A percentile compares a stretch with the other conserved stretches of the same genome.
These are phyloP conservation scores for Nephrotoma guestfalica DNA, from an alignment of 2,888 invertebrate species.

Conservation along the genomic window DNA sequence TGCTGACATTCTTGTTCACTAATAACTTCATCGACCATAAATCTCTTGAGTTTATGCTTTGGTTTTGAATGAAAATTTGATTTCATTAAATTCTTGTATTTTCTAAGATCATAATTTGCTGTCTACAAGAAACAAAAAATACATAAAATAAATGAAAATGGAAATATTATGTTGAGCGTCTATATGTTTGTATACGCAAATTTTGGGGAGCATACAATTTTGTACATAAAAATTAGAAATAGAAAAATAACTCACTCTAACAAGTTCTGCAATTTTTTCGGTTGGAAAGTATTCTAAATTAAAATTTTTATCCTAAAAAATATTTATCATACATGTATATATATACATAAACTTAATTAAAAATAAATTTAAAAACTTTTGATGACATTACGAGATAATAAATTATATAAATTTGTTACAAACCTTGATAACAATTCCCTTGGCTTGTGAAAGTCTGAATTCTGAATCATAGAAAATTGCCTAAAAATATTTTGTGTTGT, in stretches of 20 bases:
- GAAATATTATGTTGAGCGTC: neutral
- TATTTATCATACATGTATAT: neutral
- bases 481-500: neutral
- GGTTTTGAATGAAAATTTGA: neutral
- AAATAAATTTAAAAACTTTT: neutral
- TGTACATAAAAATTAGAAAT: neutral
- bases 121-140: neutral
- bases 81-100: neutral
- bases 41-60: neutral
- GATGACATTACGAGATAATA: neutral
- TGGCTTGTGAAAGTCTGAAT: slow-evolving; percentile 1
- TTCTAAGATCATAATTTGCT: neutral
- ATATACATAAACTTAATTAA: neutral
- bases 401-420: neutral
- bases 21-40: neutral
- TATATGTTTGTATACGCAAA: neutral
- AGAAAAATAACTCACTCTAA: neutral
- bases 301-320: slow-evolving; percentile 1
- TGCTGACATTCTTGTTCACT: neutral
- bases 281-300: neutral
- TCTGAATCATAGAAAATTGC: slow-evolving; percentile 1
- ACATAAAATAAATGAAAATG: neutral
- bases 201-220: neutral
- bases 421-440: slow-evolving; percentile 1
- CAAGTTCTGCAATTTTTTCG: neutral